Conservation (phyloP, 2,113 vertebrate species). For the Chionomys nivalis region DNA sequence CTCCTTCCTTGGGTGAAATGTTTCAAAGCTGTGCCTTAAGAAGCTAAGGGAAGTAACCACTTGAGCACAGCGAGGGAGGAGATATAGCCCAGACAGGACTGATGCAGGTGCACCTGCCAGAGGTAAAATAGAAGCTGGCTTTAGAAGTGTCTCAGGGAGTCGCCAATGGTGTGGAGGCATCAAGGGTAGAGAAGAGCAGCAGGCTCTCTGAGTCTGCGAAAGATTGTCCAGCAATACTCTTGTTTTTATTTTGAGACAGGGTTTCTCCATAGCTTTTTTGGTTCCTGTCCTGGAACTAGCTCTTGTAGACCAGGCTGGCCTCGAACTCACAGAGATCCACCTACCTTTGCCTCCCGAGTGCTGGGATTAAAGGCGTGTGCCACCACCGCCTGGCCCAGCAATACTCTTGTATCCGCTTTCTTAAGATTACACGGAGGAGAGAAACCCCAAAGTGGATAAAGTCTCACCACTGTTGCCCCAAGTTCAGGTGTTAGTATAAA, state of each 20-base stretch:
- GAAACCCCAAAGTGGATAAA: not conserved
- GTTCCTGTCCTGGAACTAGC: too few relatives aligned
- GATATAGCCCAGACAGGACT: not conserved
- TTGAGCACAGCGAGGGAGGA: not conserved
- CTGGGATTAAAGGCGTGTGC: too few relatives aligned
- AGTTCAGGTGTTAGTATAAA: not conserved
- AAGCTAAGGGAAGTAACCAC: not conserved
- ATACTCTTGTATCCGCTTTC: not conserved
- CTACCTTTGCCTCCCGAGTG: too few relatives aligned
- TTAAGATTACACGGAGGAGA: not conserved
- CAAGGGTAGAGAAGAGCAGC: not conserved
- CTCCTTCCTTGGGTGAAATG: not conserved
- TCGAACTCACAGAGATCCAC: too few relatives aligned
- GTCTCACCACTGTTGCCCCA: not conserved
- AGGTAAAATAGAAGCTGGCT: conserved; percentile 43
- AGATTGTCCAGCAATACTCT: fast-evolving
- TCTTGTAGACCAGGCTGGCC: too few relatives aligned
- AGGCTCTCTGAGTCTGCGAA: not conserved
- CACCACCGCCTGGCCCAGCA: too few relatives aligned
- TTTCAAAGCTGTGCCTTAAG: not conserved
- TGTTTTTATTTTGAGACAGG: too few relatives aligned
- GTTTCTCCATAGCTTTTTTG: too few relatives aligned
- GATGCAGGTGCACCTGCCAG: not conserved
- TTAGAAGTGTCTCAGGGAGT: not conserved
- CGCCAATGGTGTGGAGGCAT: not conserved